Percentiles rank a stretch among this genome's conserved stretches.
Conservation (phyloP, 53 echinoderm and acorn worm species). For the Temnopleurus reevesii region DNA sequence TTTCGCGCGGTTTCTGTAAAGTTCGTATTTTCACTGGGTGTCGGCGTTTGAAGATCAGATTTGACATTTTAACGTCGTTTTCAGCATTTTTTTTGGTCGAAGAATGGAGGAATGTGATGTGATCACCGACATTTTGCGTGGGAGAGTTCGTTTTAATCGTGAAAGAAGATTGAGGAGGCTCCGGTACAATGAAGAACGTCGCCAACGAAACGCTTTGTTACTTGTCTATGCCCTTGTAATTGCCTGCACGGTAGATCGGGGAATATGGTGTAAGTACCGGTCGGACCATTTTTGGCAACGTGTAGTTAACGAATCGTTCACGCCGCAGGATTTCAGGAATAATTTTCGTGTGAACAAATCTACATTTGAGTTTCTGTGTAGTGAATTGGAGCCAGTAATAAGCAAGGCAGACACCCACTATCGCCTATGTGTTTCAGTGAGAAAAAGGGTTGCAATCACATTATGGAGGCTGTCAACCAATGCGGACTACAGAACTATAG, state of each 20-base stretch:
- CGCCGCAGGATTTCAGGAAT: conserved; percentile 33
- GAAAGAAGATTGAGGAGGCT: neutral
- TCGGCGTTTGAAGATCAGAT: too few relatives aligned
- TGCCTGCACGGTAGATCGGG: conserved; percentile 3
- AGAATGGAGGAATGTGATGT: too few relatives aligned
- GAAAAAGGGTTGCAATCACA: conserved; percentile 63
- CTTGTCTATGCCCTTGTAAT: neutral
- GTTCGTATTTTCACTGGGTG: too few relatives aligned
- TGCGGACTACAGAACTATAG: conserved; percentile 68
- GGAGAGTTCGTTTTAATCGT: too few relatives aligned
- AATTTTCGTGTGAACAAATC: conserved; percentile 63
- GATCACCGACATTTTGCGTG: too few relatives aligned
- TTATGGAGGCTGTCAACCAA: conserved; percentile 76
- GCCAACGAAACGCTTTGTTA: neutral
- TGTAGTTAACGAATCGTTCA: neutral
- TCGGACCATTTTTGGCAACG: conserved; percentile 35
- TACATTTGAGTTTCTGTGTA: conserved; percentile 57
- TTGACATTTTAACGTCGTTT: too few relatives aligned
- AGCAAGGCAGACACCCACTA: conserved; percentile 20
- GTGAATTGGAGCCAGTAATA: conserved; percentile 30
- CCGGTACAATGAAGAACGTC: neutral
- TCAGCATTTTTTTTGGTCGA: too few relatives aligned
- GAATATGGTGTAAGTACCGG: neutral
- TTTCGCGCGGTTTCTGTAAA: too few relatives aligned
- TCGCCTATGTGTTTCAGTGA: conserved; percentile 41